Evolutionary conservation across 2,888 invertebrate species (phyloP).

Genomic region (Encarsia formosa): DNA sequence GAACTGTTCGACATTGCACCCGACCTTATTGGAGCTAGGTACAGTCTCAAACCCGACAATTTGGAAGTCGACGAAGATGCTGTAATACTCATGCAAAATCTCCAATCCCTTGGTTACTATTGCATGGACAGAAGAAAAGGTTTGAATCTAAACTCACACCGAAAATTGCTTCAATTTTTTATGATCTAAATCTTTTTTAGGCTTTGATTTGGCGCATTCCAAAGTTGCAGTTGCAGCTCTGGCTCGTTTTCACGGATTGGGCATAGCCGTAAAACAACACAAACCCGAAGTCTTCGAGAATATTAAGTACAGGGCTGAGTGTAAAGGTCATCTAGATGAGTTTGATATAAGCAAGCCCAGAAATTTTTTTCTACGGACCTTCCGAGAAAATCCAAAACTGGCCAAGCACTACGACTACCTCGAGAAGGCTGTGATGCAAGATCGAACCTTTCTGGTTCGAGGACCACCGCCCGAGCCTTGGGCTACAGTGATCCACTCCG

Average conservation of each 20-base stretch:
- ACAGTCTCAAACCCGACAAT: too few species aligned
- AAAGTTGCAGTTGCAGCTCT: slow-evolving; percentile 52
- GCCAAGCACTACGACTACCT: slow-evolving; percentile 22
- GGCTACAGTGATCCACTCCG: slow-evolving; percentile 56
- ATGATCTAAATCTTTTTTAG: slow-evolving; percentile 20
- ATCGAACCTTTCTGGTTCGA: slow-evolving; percentile 9
- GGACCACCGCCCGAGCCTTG: slow-evolving; percentile 47
- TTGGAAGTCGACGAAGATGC: slow-evolving; percentile 59
- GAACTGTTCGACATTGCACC: slow-evolving; percentile 53
- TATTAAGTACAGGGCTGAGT: too few species aligned
- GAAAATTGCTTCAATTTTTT: neutral
- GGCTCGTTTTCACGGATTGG: slow-evolving; percentile 58
- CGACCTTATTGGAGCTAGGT: too few species aligned
- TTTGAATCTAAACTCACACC: too few species aligned
- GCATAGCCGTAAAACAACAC: slow-evolving; percentile 54
- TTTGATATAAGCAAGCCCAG: slow-evolving; percentile 48
- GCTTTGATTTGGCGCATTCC: slow-evolving; percentile 54
- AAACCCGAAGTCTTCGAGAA: slow-evolving; percentile 42
- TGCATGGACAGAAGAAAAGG: slow-evolving; percentile 1
- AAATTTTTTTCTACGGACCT: slow-evolving; percentile 37
- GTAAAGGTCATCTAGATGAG: too few species aligned
- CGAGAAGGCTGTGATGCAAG: neutral
- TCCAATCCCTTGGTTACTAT: slow-evolving; percentile 32
- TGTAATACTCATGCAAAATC: slow-evolving; percentile 57
- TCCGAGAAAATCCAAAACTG: slow-evolving; percentile 39